Conservation (phyloP, 30 jellyfish, hydroid and myxozoan species). For the Mastigias papua region DNA sequence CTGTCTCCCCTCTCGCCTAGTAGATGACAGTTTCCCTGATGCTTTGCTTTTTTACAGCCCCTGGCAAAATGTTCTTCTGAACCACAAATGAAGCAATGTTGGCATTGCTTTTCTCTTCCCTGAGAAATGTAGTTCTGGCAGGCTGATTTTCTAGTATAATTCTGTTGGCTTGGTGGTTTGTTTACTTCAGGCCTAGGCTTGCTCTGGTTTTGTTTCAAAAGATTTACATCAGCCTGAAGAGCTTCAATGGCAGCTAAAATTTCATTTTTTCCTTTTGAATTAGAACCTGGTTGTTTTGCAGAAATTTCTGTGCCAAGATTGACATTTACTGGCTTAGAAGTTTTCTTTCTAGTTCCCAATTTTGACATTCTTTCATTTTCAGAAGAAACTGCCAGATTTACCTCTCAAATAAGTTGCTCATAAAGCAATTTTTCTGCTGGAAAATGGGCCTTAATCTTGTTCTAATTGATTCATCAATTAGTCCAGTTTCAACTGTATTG, state of each 20-base stretch:
- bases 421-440: too few species aligned
- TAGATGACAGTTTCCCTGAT: conserved; percentile 70
- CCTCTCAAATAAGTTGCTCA: too few species aligned
- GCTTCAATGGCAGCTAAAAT: conserved; percentile 31
- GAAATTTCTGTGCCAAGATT: conserved; percentile 14
- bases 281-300: conserved; percentile 24
- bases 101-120: conserved; percentile 19
- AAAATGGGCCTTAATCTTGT: too few species aligned
- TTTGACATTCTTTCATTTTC: conserved; percentile 19
- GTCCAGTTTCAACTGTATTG: too few species aligned
- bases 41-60: conserved; percentile 65
- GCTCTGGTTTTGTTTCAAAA: conserved; percentile 42
- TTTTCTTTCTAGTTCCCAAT: conserved; percentile 17
- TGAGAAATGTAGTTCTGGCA: neutral
- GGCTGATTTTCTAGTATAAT: conserved; percentile 10
- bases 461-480: too few species aligned
- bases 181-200: conserved; percentile 4
- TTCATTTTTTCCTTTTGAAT: conserved; percentile 15
- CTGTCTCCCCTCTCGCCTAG: conserved; percentile 44
- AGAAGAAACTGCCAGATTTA: too few species aligned
- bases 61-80: conserved; percentile 48
- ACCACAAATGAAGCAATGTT: conserved; percentile 44
- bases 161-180: conserved; percentile 3
- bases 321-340: conserved; percentile 10
- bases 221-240: conserved; percentile 30